These are phyloP conservation scores for Corythoichthys intestinalis DNA, from an alignment of 2,113 vertebrate genomes.

Conservation along the genomic window DNA sequence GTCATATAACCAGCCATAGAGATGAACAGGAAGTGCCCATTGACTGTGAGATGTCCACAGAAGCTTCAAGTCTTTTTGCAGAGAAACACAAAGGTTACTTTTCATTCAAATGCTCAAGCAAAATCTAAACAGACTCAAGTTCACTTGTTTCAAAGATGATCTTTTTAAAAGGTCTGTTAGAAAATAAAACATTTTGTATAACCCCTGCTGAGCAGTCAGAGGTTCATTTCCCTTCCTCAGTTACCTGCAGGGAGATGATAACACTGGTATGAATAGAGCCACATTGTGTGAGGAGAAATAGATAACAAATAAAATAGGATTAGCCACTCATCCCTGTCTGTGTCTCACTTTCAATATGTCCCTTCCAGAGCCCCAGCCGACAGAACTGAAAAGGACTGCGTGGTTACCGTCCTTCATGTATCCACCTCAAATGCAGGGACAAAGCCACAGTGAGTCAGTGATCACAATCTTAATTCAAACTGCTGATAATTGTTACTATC, in stretches of 20 bases:
- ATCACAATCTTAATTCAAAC: background rate
- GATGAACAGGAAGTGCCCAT: slow-evolving; percentile 64
- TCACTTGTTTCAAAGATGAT: slow-evolving; percentile 6
- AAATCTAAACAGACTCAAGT: background rate
- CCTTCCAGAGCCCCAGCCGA: slow-evolving; percentile 44
- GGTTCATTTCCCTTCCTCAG: slow-evolving; percentile 24
- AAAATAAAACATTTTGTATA: slow-evolving; percentile 5
- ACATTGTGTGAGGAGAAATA: slow-evolving; percentile 27
- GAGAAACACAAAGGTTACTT: slow-evolving; percentile 48
- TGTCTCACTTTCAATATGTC: slow-evolving; percentile 29
- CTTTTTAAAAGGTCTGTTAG: slow-evolving; percentile 15
- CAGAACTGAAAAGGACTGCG: slow-evolving; percentile 20
- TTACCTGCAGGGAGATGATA: slow-evolving; percentile 29
- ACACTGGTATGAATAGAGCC: slow-evolving; percentile 19
- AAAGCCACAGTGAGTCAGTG: slow-evolving; percentile 49
- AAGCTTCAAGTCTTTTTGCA: slow-evolving; percentile 24
- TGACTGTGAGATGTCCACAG: slow-evolving; percentile 18
- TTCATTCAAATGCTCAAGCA: background rate
- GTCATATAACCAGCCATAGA: slow-evolving; percentile 16
- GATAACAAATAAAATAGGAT: slow-evolving; percentile 28
- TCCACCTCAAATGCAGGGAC: slow-evolving; percentile 29
- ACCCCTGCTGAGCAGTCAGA: slow-evolving; percentile 23
- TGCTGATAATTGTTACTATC: slow-evolving; percentile 8
- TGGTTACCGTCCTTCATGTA: slow-evolving; percentile 50
- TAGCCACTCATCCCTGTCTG: slow-evolving; percentile 1